Base-by-base conservation (phyloP, 2,797 vertebrate species). In the Salmo trutta region DNA sequence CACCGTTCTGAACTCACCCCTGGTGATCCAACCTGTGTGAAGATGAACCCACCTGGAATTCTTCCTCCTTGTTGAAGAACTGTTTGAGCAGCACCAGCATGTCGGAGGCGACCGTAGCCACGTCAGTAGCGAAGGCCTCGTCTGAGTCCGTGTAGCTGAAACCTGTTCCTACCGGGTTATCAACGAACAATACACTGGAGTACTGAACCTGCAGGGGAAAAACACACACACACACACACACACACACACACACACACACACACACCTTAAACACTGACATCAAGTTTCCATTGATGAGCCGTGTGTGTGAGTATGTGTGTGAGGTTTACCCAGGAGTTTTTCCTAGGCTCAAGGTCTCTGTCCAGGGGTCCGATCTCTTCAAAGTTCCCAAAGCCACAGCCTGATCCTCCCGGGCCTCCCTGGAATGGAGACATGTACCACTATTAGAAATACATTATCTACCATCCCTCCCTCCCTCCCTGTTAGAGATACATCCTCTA, bases 351-450 rank as follows among this genome's bases (percentile, higher is more conserved):
- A 29, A 96, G 89, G 73, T 96, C 81, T 41, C 75, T 85, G 87
- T 95, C 90, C 75, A 98, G 89, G 0, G 98, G 98, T 21, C 98
- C 98, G 6, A 99, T 97, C 88, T 99, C 98, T 79, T 94, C 96
- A 91, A 99, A 99, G 91, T 99, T 99, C 47, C 98, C 98, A 93
- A 96, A 99, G 65, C 98, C 98, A 83, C 92, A 96, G 83, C 98
- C 93, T 62, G 98, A 99, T 76, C 94, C 94, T 31, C 98, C 98
- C 0, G 98, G 98, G 56, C 97, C 98, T 5, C 98, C 98, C 98
- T 99, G 41, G 76, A 71, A 84, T 77, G n/a, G 77, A 69, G 24
- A 75, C 27, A 21, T 17, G 3, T 67, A 16, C 5, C 16, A 3
- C 29, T 33, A 27, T 67, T 33, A 16, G 65, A 5, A 16, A 67